Conservation (phyloP, 2,888 invertebrate genomes). For the Drosophila anomalata region DNA sequence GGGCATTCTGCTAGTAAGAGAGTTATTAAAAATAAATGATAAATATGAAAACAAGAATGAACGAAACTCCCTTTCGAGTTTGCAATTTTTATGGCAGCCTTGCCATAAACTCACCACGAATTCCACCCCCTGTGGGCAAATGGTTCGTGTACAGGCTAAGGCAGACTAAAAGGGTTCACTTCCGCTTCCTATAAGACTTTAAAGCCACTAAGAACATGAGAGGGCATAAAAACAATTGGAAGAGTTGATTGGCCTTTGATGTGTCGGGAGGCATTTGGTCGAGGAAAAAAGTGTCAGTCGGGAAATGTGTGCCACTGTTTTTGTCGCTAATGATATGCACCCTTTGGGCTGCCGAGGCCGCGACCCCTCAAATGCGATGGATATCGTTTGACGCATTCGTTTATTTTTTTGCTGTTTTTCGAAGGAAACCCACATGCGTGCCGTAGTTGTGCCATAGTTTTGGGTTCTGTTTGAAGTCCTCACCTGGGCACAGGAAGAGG, state of each 20-base stretch:
- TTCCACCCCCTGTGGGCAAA: constrained; percentile 18
- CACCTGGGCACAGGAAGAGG: constrained; percentile 70
- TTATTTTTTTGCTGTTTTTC: constrained; percentile 50
- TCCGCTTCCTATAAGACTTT: constrained; percentile 73
- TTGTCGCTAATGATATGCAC: constrained; percentile 81
- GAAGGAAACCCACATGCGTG: constrained; percentile 76
- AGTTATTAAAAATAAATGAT: not conserved
- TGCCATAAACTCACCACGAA: constrained; percentile 43
- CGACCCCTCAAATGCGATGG: constrained; percentile 37
- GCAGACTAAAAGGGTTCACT: constrained; percentile 49
- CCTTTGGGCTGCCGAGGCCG: constrained; percentile 53
- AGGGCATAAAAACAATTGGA: constrained; percentile 38
- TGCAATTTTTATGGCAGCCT: constrained; percentile 28
- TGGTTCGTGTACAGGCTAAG: constrained; percentile 47
- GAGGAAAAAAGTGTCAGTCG: constrained; percentile 65
- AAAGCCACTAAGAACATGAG: constrained; percentile 21
- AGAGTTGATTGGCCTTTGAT: constrained; percentile 78
- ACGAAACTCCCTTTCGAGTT: not conserved
- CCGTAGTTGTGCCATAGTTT: constrained; percentile 46
- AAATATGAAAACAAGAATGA: too few species aligned
- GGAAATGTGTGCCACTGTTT: constrained; percentile 73
- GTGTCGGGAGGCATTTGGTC: constrained; percentile 45
- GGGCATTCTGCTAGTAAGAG: not conserved
- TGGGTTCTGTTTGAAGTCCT: constrained; percentile 53
- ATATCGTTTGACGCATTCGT: constrained; percentile 62